Conservation (phyloP, 64 coral and sea anemone genomes). For the Actinia equina region DNA sequence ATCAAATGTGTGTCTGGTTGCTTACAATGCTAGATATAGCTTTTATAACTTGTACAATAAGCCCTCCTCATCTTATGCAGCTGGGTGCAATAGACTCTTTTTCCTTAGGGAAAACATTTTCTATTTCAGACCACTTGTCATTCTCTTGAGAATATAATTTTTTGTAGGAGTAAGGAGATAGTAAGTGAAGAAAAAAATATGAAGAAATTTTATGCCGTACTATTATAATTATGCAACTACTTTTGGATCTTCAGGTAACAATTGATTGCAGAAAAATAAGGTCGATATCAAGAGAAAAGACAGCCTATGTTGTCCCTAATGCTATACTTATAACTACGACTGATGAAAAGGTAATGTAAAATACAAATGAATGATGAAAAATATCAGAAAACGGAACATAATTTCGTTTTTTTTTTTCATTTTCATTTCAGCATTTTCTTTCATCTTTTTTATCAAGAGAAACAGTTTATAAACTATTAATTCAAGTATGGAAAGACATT, state of each 20-base stretch:
- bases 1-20: no score
- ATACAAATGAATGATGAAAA: background rate
- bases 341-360: slow-evolving; percentile 74
- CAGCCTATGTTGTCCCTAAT: slow-evolving; percentile 96
- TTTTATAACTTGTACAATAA: no score
- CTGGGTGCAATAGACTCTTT: no score
- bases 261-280: slow-evolving; percentile 85
- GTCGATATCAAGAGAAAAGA: slow-evolving; percentile 90
- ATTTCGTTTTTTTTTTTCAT: background rate
- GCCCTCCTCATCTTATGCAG: no score
- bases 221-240: background rate
- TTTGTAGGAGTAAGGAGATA: no score
- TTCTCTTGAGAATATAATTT: no score
- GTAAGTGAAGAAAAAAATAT: no score
- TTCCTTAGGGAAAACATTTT: no score
- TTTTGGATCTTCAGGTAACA: slow-evolving; percentile 62
- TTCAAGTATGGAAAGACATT: slow-evolving; percentile 70
- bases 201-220: no score
- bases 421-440: slow-evolving; percentile 74
- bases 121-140: no score
- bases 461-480: slow-evolving; percentile 82
- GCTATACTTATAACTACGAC: slow-evolving; percentile 89
- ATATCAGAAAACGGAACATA: background rate
- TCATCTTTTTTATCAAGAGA: slow-evolving; percentile 88
- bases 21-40: no score